These are phyloP conservation scores for Thamnophis sirtalis DNA, from an alignment of 2,113 vertebrate species.

Conservation along the genomic window DNA sequence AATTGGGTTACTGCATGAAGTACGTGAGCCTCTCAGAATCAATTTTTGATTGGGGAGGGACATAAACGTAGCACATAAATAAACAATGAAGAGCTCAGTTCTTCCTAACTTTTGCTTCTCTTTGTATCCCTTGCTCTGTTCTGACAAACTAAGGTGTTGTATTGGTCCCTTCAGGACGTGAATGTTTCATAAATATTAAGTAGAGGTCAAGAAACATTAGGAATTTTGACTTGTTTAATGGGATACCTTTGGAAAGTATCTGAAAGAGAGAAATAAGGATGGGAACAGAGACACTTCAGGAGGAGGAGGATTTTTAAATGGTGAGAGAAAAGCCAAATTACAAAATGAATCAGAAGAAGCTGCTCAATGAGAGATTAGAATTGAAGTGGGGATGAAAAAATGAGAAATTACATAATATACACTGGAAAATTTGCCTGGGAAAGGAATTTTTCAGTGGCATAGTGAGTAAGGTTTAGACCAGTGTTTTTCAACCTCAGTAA, in stretches of 20 bases:
- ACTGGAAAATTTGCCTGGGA: not conserved
- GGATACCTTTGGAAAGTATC: not conserved
- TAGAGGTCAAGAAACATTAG: not conserved
- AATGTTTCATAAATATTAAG: not conserved
- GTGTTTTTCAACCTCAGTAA: not conserved
- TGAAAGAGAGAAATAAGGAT: not conserved
- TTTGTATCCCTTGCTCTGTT: not conserved
- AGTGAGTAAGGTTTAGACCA: not conserved
- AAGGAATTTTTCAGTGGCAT: not conserved
- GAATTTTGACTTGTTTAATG: not conserved
- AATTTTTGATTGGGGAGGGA: not conserved
- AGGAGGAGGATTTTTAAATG: not conserved
- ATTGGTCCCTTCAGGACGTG: not conserved
- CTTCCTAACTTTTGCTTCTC: not conserved
- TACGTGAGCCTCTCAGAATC: not conserved
- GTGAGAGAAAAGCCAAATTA: not conserved
- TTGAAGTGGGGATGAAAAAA: not conserved
- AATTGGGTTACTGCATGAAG: not conserved
- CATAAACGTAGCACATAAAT: not conserved
- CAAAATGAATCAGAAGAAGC: not conserved
- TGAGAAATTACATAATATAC: not conserved
- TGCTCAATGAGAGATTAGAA: not conserved
- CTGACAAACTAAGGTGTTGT: not conserved
- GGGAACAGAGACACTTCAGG: not conserved
- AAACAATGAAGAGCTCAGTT: not conserved